These are phyloP conservation scores for Leucosticte australis DNA, from an alignment of 2,113 vertebrate species.

Conservation along the genomic window DNA sequence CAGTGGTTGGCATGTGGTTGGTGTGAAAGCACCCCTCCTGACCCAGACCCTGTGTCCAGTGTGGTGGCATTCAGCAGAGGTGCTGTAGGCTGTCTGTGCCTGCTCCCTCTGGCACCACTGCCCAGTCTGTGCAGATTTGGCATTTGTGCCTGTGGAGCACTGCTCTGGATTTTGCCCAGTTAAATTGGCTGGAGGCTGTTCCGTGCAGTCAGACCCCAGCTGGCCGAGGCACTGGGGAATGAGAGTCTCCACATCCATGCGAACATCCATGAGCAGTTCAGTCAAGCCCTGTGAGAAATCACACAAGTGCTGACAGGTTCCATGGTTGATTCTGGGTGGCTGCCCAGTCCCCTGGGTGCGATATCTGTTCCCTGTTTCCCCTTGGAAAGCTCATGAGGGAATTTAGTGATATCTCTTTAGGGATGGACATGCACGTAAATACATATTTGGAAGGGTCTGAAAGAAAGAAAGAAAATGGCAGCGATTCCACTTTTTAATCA, in stretches of 20 bases:
- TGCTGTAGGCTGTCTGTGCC: fast-evolving
- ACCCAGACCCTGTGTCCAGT: too few species aligned
- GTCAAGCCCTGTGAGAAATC: neutral
- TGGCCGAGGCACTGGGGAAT: neutral
- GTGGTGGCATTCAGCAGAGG: neutral
- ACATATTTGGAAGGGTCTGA: neutral
- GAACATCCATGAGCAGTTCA: neutral
- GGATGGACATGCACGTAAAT: fast-evolving
- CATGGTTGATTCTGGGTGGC: neutral
- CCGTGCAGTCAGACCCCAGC: fast-evolving
- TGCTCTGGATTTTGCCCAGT: neutral
- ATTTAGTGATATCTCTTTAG: neutral
- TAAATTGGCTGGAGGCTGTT: neutral
- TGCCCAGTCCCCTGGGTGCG: neutral
- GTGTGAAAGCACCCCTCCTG: neutral
- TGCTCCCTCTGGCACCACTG: fast-evolving
- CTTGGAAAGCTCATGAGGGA: neutral
- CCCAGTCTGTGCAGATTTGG: neutral
- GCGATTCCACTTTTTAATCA: neutral
- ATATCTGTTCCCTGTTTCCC: neutral
- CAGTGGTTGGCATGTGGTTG: neutral
- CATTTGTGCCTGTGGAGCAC: neutral
- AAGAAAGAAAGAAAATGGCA: neutral
- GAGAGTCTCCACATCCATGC: neutral
- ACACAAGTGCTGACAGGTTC: neutral